Evolutionary conservation across 2,888 invertebrate genomes (phyloP).

Genomic region (Caenorhabditis imperialis): DNA sequence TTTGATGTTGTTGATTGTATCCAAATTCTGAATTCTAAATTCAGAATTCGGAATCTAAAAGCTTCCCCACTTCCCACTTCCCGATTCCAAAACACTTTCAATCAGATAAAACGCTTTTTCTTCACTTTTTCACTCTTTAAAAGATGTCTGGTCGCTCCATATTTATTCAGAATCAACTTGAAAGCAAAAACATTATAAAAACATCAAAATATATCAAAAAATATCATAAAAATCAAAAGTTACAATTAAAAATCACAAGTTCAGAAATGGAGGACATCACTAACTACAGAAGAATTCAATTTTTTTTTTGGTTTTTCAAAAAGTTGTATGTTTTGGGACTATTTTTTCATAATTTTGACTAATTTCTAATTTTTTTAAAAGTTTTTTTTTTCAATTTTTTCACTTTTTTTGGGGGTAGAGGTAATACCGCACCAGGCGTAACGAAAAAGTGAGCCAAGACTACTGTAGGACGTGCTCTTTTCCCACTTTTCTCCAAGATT

Average conservation of each 20-base stretch:
- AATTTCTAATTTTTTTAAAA: background rate
- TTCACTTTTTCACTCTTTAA: too few relatives aligned
- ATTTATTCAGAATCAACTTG: conserved; percentile 6
- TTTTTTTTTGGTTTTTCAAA: conserved; percentile 6
- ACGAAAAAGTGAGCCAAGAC: background rate
- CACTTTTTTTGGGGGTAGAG: background rate
- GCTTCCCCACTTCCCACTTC: too few relatives aligned
- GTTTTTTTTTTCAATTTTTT: background rate
- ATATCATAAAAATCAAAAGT: background rate
- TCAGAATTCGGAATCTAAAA: too few relatives aligned
- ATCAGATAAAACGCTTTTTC: too few relatives aligned
- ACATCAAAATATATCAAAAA: background rate
- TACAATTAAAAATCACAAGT: background rate
- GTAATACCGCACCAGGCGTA: background rate
- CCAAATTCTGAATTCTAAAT: too few relatives aligned
- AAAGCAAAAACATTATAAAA: background rate
- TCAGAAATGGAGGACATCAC: too few relatives aligned
- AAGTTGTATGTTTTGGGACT: too few relatives aligned
- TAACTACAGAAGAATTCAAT: background rate
- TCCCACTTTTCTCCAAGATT: too few relatives aligned
- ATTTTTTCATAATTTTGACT: background rate
- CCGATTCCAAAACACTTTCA: too few relatives aligned
- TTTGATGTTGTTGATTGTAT: too few relatives aligned
- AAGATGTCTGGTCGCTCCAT: conserved; percentile 15
- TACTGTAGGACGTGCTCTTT: too few relatives aligned